Base-by-base conservation (phyloP, 2,797 vertebrate species). In the Naso thynnoides region DNA sequence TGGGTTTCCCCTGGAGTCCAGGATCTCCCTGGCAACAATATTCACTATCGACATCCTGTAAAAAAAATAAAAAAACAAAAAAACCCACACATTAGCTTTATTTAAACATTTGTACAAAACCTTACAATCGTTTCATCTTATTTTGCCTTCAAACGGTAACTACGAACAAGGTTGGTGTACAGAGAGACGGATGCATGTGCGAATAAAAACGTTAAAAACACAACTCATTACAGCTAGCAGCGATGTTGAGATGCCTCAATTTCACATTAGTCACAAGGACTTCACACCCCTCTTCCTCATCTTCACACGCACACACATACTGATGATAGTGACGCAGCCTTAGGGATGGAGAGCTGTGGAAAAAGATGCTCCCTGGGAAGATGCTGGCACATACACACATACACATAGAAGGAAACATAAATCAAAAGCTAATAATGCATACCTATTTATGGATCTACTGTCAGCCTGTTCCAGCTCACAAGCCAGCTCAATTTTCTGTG, bases 1-100 rank as follows among this genome's bases (percentile, higher is more conserved):
- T 16, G 96, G 96, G 88, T 97, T 97, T 63, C 96, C 95, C 58
- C 94, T 93, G 82, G 96, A 96, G 84, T 97, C 95, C 81, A 95
- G 92, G 91, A 96, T 97, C 91, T 97, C 95, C 77, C 95, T 91
- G 74, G 96, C 96, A 75, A 94, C 70, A 84, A 96, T 95, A 87
- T 93, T 96, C 77, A 95, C 86, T 84, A 97, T 96, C 3, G 96
- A 96, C 96, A 95, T 96, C 78, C 88, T 94, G 85, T 23, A 36
- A 59, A 75, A 76, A 61, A 69, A 70, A 8, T 9, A 36, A 9
- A 47, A 42, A 24, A 60, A 14, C 42, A 1, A 31, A 45, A 7
- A 26, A 11, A 29, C 1, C 11, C n/a, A 36, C 9, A 42, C 15
- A 56, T 33, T 29, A 2, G 5, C 36, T 44, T 55, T 13, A 54